Conservation (phyloP, 1,140 invertebrate genomes). For the Centruroides vittatus region DNA sequence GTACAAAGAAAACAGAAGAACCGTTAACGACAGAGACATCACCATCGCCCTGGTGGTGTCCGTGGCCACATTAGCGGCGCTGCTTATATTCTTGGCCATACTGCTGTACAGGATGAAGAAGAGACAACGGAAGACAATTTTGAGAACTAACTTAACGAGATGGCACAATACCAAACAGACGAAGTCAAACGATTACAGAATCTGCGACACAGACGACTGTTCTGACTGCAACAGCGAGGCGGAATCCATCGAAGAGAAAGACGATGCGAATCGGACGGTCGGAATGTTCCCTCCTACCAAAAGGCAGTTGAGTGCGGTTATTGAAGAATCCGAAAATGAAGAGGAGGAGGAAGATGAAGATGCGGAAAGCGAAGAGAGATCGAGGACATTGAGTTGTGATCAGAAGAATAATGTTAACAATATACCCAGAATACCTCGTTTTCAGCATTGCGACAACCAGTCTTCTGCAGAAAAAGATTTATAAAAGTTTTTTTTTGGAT, state of each 20-base stretch:
- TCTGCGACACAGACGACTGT: neutral
- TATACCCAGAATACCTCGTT: neutral
- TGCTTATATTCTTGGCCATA: neutral
- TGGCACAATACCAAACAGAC: neutral
- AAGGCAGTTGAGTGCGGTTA: constrained; percentile 4
- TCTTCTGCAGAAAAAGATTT: neutral
- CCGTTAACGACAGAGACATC: neutral
- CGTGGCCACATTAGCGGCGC: neutral
- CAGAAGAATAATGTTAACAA: neutral
- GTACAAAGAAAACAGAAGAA: neutral
- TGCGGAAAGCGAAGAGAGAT: neutral
- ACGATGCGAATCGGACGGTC: neutral
- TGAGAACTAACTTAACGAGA: neutral
- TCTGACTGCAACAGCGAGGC: neutral
- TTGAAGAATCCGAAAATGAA: constrained; percentile 1
- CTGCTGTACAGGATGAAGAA: neutral
- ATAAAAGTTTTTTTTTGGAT: neutral
- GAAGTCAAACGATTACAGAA: neutral
- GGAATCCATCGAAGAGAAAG: neutral
- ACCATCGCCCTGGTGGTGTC: neutral
- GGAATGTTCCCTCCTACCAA: neutral
- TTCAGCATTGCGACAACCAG: neutral
- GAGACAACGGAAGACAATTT: neutral
- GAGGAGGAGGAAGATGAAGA: neutral
- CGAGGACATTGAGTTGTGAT: neutral